Evolutionary conservation across 2,888 invertebrate genomes (phyloP).

Genomic region (Melanargia galathea): DNA sequence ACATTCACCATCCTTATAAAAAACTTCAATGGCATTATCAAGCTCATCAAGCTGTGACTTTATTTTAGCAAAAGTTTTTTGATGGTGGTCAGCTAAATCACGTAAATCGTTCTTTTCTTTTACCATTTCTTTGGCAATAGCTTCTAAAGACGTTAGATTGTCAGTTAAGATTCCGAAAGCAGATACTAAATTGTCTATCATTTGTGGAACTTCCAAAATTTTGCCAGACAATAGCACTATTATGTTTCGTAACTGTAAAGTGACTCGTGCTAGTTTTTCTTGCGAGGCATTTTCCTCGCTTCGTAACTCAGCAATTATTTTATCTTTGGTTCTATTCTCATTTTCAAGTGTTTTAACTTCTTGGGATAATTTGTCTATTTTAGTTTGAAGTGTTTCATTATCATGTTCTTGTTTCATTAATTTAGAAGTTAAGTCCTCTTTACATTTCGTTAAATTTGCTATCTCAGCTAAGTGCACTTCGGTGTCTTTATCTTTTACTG

Average conservation of each 20-base stretch:
- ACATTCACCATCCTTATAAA: constrained; percentile 34
- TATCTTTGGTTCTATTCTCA: constrained; percentile 30
- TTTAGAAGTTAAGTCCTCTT: constrained; percentile 45
- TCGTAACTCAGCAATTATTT: constrained; percentile 46
- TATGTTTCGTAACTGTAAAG: constrained; percentile 50
- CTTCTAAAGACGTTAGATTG: constrained; percentile 52
- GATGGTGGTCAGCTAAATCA: constrained; percentile 32
- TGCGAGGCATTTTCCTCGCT: constrained; percentile 46
- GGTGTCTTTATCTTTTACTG: constrained; percentile 32
- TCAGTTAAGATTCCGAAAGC: constrained; percentile 50
- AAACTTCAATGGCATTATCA: constrained; percentile 39
- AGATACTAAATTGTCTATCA: constrained; percentile 51
- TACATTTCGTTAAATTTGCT: constrained; percentile 47
- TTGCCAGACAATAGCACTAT: constrained; percentile 51
- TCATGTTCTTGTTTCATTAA: constrained; percentile 45
- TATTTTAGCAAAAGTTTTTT: constrained; percentile 30
- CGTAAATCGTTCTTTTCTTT: constrained; percentile 47
- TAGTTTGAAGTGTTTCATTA: constrained; percentile 44
- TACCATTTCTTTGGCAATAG: constrained; percentile 45
- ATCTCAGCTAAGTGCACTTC: constrained; percentile 44
- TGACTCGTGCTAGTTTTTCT: constrained; percentile 50
- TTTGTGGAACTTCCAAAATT: constrained; percentile 50
- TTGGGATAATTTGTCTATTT: constrained; percentile 45
- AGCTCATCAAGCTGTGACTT: constrained; percentile 38
- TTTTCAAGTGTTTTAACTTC: constrained; percentile 50